phyloP scores from a whole-genome alignment of 2,113 vertebrate genomes.

The Panurus biarmicus region DNA sequence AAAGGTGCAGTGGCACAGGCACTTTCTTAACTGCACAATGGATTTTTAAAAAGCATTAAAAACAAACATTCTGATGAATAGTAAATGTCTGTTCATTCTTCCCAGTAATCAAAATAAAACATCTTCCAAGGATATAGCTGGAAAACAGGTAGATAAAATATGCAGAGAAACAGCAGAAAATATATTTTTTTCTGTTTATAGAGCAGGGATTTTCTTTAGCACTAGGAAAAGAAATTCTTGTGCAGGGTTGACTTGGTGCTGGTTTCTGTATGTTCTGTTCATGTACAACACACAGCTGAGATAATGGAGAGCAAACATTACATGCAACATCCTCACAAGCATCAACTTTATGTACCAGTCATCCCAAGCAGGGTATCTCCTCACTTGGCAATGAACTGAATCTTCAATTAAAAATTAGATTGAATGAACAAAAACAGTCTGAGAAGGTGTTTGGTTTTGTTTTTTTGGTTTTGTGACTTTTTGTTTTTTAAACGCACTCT shows the following conservation, averaged over 20 bases:
- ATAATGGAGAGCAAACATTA: constrained; percentile 23
- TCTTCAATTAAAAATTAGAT: constrained; percentile 14
- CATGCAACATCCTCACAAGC: not conserved
- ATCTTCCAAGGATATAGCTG: not conserved
- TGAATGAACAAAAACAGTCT: not conserved
- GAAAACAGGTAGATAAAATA: not conserved
- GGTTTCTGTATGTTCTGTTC: not conserved
- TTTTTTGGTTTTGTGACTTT: not conserved
- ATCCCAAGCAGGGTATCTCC: not conserved
- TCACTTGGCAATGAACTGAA: constrained; percentile 2
- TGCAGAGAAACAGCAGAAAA: not conserved
- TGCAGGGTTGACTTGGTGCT: not conserved
- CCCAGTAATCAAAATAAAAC: not conserved
- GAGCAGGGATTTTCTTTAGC: not conserved
- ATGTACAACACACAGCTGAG: constrained; percentile 11
- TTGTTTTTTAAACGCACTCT: not conserved
- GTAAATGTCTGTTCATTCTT: not conserved
- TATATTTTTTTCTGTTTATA: not conserved
- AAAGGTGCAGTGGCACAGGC: not conserved
- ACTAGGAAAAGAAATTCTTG: not conserved
- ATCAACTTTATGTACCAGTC: not conserved
- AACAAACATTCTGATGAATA: not conserved
- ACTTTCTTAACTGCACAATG: not conserved
- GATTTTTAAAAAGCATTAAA: not conserved
- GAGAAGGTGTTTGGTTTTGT: not conserved